Percentiles rank a stretch among this genome's conserved stretches.
phyloP scores from a whole-genome alignment of 2,888 invertebrate genomes.

The Cantharis flavilabris region DNA sequence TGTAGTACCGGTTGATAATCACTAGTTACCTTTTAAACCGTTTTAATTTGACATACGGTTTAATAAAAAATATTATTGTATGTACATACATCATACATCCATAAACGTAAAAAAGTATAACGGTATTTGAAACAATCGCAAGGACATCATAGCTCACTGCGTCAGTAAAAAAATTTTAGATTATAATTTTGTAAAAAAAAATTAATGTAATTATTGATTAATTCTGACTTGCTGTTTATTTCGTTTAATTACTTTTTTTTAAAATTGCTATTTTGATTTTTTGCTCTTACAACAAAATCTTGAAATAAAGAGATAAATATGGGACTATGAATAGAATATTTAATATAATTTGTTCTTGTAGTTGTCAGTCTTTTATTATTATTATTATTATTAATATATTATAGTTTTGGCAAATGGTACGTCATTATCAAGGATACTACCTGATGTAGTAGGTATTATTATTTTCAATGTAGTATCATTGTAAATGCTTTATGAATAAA shows the following conservation, averaged over 20 bases:
- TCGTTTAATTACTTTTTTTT: neutral
- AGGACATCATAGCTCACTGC: neutral
- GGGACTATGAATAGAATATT: too few species aligned
- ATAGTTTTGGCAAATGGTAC: neutral
- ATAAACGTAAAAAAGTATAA: neutral
- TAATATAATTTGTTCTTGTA: neutral
- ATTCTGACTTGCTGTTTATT: neutral
- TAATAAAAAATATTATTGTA: too few species aligned
- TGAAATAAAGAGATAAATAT: neutral
- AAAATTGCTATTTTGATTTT: neutral
- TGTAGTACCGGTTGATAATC: too few species aligned
- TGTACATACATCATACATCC: neutral
- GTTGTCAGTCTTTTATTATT: neutral
- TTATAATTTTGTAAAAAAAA: neutral
- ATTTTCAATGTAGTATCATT: neutral
- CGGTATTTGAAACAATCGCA: neutral
- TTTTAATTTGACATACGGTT: too few species aligned
- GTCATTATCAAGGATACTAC: neutral
- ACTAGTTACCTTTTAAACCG: too few species aligned
- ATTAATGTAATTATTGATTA: neutral
- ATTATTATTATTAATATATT: neutral
- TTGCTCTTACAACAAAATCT: neutral
- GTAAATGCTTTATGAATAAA: neutral
- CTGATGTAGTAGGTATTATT: neutral
- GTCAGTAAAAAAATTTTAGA: neutral